Evolutionary conservation across 1,140 invertebrate genomes (phyloP), one percentile per base, ranked within the genome.

Genomic region (Platyscapa corneri): DNA sequence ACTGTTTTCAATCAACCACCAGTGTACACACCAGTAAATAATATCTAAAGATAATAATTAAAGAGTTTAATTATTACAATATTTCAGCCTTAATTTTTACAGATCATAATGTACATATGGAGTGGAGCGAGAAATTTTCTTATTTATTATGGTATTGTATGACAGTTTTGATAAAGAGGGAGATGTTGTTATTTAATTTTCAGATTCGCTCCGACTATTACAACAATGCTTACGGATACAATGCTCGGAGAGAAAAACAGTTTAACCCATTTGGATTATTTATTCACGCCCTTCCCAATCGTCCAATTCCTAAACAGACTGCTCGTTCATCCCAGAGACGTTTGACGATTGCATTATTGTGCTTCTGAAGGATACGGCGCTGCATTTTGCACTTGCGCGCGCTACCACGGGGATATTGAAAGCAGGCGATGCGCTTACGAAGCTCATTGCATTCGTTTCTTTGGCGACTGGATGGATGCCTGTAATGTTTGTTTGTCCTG

Each of bases 61-160:
- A n/a, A n/a, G n/a, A n/a, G 32, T 32, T 67, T 67, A 32, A 67
- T 67, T 67, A 34, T 67, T 67, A 67, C 30, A 67, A 67, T 64
- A 67, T 34, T 67, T 67, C 64, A 32, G 12, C 0, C 18, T 67
- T 16, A 16, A 67, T 67, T 34, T 67, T 67, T 12, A 67, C 32
- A 32, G 14, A 12, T 67, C 32, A 67, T 3, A 32, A 30, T 5
- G 1, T 32, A n/a, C n/a, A n/a, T n/a, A n/a, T n/a, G 0, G 16
- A 14, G 23, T 60, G 56, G 27, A 60, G 18, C 49, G 2, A 14
- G 18, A 53, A 53, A 2, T 2, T 18, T n/a, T 64, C 27, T 64
- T 64, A 5, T 64, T 27, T 12, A 12, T n/a, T 64, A n/a, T 64
- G 27, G 6, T n/a, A 64, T 64, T 7, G 14, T 6, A 64, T 30